Evolutionary conservation across 2,888 invertebrate species (phyloP).

Genomic region (Oscheius sp.): DNA sequence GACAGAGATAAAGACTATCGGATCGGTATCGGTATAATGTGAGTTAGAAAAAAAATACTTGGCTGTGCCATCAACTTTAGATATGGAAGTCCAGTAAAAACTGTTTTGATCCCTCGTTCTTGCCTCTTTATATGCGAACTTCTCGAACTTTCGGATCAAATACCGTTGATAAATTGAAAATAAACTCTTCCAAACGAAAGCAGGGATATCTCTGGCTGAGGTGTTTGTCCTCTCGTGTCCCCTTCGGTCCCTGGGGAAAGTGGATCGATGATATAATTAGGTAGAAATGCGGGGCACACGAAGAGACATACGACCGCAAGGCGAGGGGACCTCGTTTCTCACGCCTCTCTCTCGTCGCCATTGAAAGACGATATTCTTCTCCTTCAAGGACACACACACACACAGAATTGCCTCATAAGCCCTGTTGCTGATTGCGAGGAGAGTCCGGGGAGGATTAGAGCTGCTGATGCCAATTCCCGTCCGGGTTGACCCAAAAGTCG

Average conservation of each 20-base stretch:
- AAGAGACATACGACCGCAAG: background rate
- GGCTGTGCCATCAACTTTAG: too few relatives aligned
- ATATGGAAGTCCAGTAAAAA: too few relatives aligned
- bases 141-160: background rate
- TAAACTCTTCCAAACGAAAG: too few relatives aligned
- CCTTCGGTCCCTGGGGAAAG: slow-evolving; percentile 11
- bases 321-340: slow-evolving; percentile 2
- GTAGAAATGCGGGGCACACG: slow-evolving; percentile 23
- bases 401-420: too few relatives aligned
- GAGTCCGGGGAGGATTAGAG: background rate
- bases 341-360: background rate
- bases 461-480: slow-evolving; percentile 1
- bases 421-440: background rate
- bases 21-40: too few relatives aligned
- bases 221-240: slow-evolving; percentile 26
- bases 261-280: slow-evolving; percentile 36
- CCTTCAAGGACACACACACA: too few relatives aligned
- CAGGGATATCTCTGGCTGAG: slow-evolving; percentile 5
- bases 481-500: slow-evolving; percentile 17
- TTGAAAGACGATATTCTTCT: background rate
- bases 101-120: too few relatives aligned
- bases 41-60: too few relatives aligned
- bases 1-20: too few relatives aligned
- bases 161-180: too few relatives aligned
- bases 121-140: background rate